Conservation (phyloP, 2,888 invertebrate species). For the Tyria jacobaeae region DNA sequence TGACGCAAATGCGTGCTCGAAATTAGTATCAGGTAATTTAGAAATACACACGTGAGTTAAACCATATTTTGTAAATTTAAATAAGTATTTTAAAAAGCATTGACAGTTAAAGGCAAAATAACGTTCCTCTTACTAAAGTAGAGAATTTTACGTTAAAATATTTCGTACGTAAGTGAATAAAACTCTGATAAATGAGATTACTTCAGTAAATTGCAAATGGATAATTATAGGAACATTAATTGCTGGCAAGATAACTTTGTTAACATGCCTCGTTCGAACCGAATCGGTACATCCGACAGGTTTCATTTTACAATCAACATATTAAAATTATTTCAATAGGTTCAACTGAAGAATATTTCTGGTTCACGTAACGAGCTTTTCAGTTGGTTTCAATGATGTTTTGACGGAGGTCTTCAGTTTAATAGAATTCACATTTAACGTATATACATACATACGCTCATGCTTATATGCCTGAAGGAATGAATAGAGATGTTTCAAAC, state of each 20-base stretch:
- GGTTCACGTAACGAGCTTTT: constrained; percentile 61
- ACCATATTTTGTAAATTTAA: no score
- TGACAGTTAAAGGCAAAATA: no score
- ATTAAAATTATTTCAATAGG: constrained; percentile 80
- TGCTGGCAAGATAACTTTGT: constrained; percentile 53
- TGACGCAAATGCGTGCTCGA: no score
- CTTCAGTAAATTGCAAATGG: constrained; percentile 45
- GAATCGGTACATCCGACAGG: constrained; percentile 63
- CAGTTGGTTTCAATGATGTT: constrained; percentile 56
- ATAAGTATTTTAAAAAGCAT: no score
- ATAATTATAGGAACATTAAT: constrained; percentile 59
- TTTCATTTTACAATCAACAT: constrained; percentile 83
- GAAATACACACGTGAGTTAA: no score
- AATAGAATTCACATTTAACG: constrained; percentile 55
- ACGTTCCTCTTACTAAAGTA: no score
- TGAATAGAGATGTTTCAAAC: no score
- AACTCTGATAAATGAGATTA: constrained; percentile 40
- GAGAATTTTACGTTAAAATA: constrained; percentile 10
- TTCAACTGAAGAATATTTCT: constrained; percentile 68
- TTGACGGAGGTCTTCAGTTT: no score
- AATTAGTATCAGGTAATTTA: no score
- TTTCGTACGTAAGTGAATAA: constrained; percentile 29
- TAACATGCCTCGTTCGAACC: constrained; percentile 53
- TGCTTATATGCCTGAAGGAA: no score
- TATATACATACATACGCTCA: no score